Evolutionary conservation across 1,140 invertebrate genomes (phyloP).

Genomic region (Cydia amplana): DNA sequence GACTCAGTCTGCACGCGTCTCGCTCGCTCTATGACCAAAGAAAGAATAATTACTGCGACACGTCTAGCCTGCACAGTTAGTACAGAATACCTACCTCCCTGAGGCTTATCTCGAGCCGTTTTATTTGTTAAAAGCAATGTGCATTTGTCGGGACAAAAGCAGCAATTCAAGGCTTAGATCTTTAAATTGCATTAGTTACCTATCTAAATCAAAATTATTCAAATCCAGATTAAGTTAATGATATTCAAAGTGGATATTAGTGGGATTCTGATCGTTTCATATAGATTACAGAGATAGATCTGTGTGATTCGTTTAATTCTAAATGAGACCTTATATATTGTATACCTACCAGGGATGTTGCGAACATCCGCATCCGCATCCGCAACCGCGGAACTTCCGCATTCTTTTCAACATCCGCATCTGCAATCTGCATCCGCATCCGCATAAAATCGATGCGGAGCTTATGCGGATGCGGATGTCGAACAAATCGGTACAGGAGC

Average conservation of each 20-base stretch:
- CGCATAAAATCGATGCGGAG: no score
- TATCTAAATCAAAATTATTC: neutral
- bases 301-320: neutral
- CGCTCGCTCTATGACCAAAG: slow-evolving; percentile 12
- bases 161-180: neutral
- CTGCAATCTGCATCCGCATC: no score
- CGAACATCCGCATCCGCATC: no score
- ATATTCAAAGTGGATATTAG: slow-evolving; percentile 1
- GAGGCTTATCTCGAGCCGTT: neutral
- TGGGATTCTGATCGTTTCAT: neutral
- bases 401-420: no score
- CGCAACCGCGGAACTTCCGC: no score
- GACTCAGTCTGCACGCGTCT: slow-evolving; percentile 31
- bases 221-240: slow-evolving; percentile 11
- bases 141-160: neutral
- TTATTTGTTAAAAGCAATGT: neutral
- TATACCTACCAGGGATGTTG: no score
- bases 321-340: neutral
- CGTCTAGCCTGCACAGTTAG: slow-evolving; percentile 26
- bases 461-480: no score
- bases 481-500: no score
- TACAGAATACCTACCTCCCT: neutral
- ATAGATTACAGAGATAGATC: neutral
- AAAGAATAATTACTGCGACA: slow-evolving; percentile 30
- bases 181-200: neutral